Base-by-base conservation (phyloP, 2,888 invertebrate genomes). In the Eupeodes latifasciatus region DNA sequence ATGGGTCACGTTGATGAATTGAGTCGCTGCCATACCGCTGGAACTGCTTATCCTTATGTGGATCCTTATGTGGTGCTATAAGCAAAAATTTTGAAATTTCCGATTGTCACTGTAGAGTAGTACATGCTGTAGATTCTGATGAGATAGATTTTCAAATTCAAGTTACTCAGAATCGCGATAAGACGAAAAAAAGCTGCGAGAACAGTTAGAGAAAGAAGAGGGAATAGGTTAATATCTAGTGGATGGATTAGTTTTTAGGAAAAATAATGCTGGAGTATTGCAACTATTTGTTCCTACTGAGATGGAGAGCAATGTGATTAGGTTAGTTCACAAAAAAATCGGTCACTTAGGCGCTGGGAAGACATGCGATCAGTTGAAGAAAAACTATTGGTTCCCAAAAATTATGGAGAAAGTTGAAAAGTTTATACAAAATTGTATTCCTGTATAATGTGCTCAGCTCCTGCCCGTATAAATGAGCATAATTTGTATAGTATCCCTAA, bases 401-500 rank as follows among this genome's bases (percentile, higher is more conserved):
- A 69, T 79, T 2, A 51, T n/a, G 10, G 61, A 53, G 10, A 79
- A 53, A 51, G 53, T 79, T 27, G 19, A 51, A 5, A 67, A 12
- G n/a, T 69, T 16, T 44, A 69, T 78, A 78, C 47, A 36, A 40
- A 78, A 69, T 44, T 78, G 78, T 53, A 49, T 78, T 5, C 69
- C n/a, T 78, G 78, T 12, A 78, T 69, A 51, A 78, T 69, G 76
- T 77, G 57, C 34, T 76, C 53, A 16, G 62, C 76, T 2, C 34
- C 67, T 9, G 19, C 59, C 51, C 57, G 59, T 36, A 36, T 69
- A 40, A 67, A 67, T 36, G 67, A 77, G 27, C 66, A 36, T 61
- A 47, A 47, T 51, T 6, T 67, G 6, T 16, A 59, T 16, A 66
- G 11, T 27, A 76, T 76, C 5, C 64, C 53, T 4, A 76, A 66